Conservation (phyloP, 1,140 invertebrate genomes). For the Bacillus rossius region DNA sequence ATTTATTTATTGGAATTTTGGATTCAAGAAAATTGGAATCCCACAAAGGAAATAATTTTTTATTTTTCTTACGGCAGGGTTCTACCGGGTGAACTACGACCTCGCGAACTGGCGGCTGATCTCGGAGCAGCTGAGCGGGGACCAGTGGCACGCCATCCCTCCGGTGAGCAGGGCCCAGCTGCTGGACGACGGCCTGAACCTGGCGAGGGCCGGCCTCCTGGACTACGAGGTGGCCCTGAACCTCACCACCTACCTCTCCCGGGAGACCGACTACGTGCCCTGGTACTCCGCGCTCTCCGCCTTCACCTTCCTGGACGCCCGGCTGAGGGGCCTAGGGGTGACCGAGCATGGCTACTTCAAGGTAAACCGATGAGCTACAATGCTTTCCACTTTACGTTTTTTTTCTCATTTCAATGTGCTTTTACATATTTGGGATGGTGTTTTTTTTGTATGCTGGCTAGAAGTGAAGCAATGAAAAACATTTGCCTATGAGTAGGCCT, state of each 20-base stretch:
- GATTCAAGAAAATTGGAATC: too few species aligned
- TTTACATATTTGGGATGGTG: too few species aligned
- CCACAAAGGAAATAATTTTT: too few species aligned
- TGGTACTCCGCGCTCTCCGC: constrained; percentile 45
- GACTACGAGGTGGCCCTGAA: constrained; percentile 45
- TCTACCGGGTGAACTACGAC: constrained; percentile 54
- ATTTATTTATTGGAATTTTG: too few species aligned
- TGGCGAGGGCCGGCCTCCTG: constrained; percentile 42
- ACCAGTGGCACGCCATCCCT: constrained; percentile 39
- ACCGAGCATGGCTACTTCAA: background rate
- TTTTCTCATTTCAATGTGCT: too few species aligned
- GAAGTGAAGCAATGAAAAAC: too few species aligned
- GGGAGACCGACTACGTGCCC: constrained; percentile 49
- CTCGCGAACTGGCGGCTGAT: constrained; percentile 44
- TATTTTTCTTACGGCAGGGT: constrained; percentile 38
- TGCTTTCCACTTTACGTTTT: too few species aligned
- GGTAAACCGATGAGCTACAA: background rate
- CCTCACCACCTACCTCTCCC: constrained; percentile 44
- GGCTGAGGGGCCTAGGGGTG: constrained; percentile 9
- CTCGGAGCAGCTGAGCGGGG: constrained; percentile 33
- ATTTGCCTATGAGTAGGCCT: too few species aligned
- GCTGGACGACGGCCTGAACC: constrained; percentile 53
- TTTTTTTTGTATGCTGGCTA: too few species aligned
- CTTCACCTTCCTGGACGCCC: constrained; percentile 35
- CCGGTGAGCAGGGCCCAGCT: constrained; percentile 52